Evolutionary conservation across 2,888 invertebrate genomes (phyloP).

Genomic region (Cryptocephalus moraei): DNA sequence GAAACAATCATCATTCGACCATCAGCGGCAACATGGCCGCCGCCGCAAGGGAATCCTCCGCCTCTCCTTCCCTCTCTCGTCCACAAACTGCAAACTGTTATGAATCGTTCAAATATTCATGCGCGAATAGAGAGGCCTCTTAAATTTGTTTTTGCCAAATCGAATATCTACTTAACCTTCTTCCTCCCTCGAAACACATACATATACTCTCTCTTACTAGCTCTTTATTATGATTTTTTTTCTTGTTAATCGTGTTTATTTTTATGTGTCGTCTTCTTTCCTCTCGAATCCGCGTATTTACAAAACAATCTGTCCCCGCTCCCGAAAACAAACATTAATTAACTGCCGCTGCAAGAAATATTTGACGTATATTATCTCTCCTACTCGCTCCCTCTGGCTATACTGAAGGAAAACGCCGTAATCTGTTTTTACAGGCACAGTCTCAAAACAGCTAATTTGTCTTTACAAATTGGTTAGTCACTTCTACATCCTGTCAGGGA

Average conservation of each 20-base stretch:
- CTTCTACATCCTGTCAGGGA: conserved; percentile 20
- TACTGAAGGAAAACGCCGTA: conserved; percentile 4
- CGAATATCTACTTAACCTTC: conserved; percentile 18
- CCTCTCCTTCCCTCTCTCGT: not conserved
- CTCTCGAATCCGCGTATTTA: conserved; percentile 6
- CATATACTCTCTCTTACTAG: too few species aligned
- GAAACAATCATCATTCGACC: conserved; percentile 43
- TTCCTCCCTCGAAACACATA: too few species aligned
- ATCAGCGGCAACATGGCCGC: conserved; percentile 40
- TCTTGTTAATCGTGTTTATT: not conserved
- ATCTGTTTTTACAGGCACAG: conserved; percentile 22
- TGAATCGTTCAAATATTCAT: conserved; percentile 41
- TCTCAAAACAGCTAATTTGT: conserved; percentile 23
- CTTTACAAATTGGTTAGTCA: conserved; percentile 24
- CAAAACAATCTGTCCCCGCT: conserved; percentile 8
- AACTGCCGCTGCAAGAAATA: conserved; percentile 7
- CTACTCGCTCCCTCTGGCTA: not conserved
- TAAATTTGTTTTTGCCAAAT: conserved; percentile 36
- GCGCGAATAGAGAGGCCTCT: conserved; percentile 41
- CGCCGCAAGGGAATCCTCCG: conserved; percentile 29
- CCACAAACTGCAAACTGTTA: conserved; percentile 38
- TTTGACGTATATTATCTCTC: conserved; percentile 6
- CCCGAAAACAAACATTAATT: conserved; percentile 13
- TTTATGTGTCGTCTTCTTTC: not conserved
- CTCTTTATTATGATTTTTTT: too few species aligned